These are phyloP conservation scores for Drosophila carrolli DNA, from an alignment of 1,140 invertebrate species.

Conservation along the genomic window DNA sequence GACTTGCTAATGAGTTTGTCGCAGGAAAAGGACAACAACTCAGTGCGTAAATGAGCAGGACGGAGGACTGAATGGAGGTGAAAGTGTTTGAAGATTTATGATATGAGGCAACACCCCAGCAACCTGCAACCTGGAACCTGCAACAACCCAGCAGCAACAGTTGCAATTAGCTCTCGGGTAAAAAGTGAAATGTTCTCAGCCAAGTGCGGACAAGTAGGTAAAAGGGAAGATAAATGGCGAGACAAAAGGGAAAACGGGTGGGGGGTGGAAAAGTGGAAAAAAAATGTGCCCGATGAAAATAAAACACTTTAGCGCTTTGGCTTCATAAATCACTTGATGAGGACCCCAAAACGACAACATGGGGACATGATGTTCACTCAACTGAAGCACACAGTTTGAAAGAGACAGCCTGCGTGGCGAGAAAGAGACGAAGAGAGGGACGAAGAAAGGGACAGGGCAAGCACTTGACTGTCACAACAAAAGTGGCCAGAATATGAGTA, in stretches of 20 bases:
- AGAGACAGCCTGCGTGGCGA: neutral
- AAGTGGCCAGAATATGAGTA: conserved; percentile 78
- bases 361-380: conserved; percentile 67
- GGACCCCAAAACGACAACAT: conserved; percentile 30
- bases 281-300: conserved; percentile 52
- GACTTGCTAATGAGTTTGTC: conserved; percentile 76
- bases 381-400: conserved; percentile 20
- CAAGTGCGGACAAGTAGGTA: conserved; percentile 72
- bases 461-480: conserved; percentile 73
- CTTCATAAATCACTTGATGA: conserved; percentile 72
- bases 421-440: neutral
- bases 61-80: conserved; percentile 69
- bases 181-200: conserved; percentile 81
- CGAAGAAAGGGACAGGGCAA: conserved; percentile 6
- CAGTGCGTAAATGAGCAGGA: conserved; percentile 15
- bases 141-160: conserved; percentile 22
- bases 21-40: conserved; percentile 36
- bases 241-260: conserved; percentile 23
- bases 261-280: neutral
- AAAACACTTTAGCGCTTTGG: conserved; percentile 76
- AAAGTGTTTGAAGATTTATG: conserved; percentile 81
- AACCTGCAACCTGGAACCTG: conserved; percentile 18
- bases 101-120: conserved; percentile 63
- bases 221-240: conserved; percentile 51
- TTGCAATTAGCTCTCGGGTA: conserved; percentile 67